phyloP scores from a whole-genome alignment of 2,113 vertebrate genomes.

The Actinemys pallida region DNA sequence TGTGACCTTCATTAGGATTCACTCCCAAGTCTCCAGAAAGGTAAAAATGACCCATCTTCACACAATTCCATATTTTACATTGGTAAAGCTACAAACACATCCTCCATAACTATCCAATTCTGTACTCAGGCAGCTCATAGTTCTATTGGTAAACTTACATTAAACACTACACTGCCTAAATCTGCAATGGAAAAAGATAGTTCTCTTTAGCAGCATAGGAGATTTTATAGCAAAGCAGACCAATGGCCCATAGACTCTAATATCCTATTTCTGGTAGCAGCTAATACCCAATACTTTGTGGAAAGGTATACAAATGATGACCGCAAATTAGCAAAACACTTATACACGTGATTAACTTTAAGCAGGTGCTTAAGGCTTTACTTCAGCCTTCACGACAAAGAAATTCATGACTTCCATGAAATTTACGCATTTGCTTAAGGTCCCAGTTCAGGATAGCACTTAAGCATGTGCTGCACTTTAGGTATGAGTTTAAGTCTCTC shows the following conservation, averaged over 20 bases:
- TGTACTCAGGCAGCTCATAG: neutral
- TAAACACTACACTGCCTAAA: neutral
- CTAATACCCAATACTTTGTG: conserved; percentile 12
- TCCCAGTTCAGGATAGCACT: neutral
- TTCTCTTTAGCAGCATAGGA: conserved; percentile 40
- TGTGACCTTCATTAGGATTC: neutral
- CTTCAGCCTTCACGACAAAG: neutral
- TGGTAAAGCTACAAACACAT: neutral
- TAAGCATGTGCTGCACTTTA: neutral
- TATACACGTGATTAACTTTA: conserved; percentile 34
- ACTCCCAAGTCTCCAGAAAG: neutral
- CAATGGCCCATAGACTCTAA: neutral
- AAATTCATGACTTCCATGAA: neutral
- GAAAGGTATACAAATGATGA: conserved; percentile 8
- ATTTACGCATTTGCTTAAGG: neutral
- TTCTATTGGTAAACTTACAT: conserved; percentile 8
- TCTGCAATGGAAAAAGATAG: neutral
- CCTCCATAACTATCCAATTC: neutral
- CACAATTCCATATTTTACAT: neutral
- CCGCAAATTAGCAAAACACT: conserved; percentile 41
- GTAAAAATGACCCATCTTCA: conserved; percentile 7
- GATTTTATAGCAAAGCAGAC: conserved; percentile 37
- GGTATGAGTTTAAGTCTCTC: neutral
- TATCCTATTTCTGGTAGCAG: conserved; percentile 14
- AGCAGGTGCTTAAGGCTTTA: neutral